Percentiles rank a stretch among this genome's conserved stretches.
These are phyloP conservation scores for Ormia ochracea DNA, from an alignment of 2,888 invertebrate species.

Conservation along the genomic window DNA sequence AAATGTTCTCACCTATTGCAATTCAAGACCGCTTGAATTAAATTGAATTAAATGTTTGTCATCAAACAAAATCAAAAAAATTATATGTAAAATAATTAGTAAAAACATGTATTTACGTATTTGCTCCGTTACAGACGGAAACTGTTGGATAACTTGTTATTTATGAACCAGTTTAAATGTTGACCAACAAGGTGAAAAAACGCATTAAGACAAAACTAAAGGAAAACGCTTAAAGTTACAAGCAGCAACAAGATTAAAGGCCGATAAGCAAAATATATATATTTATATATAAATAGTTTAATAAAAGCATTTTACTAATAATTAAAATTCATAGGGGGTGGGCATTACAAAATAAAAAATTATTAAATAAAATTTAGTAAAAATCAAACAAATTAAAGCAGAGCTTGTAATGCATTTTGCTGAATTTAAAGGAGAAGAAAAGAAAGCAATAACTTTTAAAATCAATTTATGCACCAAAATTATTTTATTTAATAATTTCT, in stretches of 20 bases:
- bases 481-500: background rate
- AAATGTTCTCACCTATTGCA: too few relatives aligned
- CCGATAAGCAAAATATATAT: background rate
- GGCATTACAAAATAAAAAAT: background rate
- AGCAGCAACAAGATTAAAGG: slow-evolving; percentile 33
- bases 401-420: too few relatives aligned
- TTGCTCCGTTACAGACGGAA: background rate
- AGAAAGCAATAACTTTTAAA: too few relatives aligned
- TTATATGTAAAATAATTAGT: slow-evolving; percentile 12
- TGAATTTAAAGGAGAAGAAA: too few relatives aligned
- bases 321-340: background rate
- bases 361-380: too few relatives aligned
- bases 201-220: slow-evolving; percentile 10
- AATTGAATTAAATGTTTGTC: too few relatives aligned
- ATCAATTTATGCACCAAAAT: slow-evolving; percentile 36
- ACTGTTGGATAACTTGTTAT: background rate
- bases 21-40: too few relatives aligned
- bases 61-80: background rate
- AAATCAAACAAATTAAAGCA: too few relatives aligned
- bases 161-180: slow-evolving; percentile 36
- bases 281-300: too few relatives aligned
- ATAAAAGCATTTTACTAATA: slow-evolving; percentile 28
- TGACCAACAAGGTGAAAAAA: slow-evolving; percentile 35
- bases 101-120: slow-evolving; percentile 1
- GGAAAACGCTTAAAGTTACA: slow-evolving; percentile 7